These are phyloP conservation scores for Anser cygnoides DNA, from an alignment of 2,113 vertebrate genomes.

Conservation along the genomic window DNA sequence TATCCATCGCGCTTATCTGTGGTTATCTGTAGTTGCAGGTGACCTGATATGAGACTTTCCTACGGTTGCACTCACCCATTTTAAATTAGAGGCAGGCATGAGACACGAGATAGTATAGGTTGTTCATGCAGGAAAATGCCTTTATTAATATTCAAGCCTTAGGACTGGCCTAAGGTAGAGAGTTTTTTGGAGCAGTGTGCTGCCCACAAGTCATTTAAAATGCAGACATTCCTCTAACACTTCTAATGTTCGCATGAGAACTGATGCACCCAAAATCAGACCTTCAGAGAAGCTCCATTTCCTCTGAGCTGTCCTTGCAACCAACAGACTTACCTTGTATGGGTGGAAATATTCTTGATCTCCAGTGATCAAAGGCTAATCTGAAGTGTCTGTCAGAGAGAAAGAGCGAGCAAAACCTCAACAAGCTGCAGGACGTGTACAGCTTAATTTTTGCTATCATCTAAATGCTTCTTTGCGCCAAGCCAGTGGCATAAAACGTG, in stretches of 20 bases:
- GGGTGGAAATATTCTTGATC: slow-evolving; percentile 21
- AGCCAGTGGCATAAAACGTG: not conserved
- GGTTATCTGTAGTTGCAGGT: not conserved
- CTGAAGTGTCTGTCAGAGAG: not conserved
- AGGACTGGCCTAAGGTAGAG: not conserved
- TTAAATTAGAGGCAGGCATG: slow-evolving; percentile 16
- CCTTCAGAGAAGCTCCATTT: slow-evolving; percentile 3
- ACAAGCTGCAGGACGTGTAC: not conserved
- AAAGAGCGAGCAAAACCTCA: slow-evolving; percentile 44
- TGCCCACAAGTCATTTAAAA: not conserved
- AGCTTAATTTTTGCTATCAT: not conserved
- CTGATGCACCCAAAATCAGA: slow-evolving; percentile 1
- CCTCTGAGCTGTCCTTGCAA: not conserved
- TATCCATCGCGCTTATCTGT: not conserved
- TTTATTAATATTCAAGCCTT: slow-evolving; percentile 39
- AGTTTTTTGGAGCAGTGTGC: not conserved
- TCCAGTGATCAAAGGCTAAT: not conserved
- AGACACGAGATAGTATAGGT: not conserved
- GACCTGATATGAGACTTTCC: not conserved
- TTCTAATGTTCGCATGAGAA: not conserved
- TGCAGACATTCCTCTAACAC: not conserved
- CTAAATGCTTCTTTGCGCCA: not conserved
- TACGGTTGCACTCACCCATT: not conserved
- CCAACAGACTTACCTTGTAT: not conserved
- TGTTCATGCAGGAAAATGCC: slow-evolving; percentile 19